These are phyloP conservation scores for Brachionus koreanus DNA, from an alignment of 1,140 invertebrate species.

Conservation along the genomic window DNA sequence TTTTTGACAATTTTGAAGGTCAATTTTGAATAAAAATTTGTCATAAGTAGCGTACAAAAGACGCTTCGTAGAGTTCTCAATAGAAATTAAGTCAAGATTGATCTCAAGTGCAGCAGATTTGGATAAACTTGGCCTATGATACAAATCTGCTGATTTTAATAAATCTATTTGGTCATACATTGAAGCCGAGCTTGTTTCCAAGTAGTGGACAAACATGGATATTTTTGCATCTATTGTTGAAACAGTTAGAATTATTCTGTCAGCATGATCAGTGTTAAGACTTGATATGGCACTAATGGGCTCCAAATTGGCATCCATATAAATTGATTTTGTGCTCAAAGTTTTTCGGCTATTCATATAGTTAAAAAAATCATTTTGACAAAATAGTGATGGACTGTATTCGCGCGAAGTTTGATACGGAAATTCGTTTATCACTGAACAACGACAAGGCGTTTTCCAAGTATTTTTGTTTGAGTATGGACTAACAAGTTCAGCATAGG, in stretches of 20 bases:
- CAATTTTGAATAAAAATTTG: slow-evolving; percentile 31
- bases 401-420: not conserved
- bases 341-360: slow-evolving; percentile 40
- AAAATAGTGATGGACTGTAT: not conserved
- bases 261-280: not conserved
- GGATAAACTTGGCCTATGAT: not conserved
- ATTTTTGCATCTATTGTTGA: slow-evolving; percentile 10
- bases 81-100: not conserved
- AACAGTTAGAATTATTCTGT: not conserved
- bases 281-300: not conserved
- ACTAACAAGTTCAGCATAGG: slow-evolving; percentile 36
- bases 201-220: not conserved
- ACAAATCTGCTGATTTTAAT: not conserved
- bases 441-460: slow-evolving; percentile 34
- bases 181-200: not conserved
- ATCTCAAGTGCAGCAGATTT: not conserved
- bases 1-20: slow-evolving; percentile 28
- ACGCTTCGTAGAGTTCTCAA: not conserved
- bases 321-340: not conserved
- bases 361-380: slow-evolving; percentile 43
- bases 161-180: slow-evolving; percentile 11
- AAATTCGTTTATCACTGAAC: slow-evolving; percentile 10
- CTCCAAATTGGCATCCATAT: not conserved
- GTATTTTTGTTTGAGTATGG: slow-evolving; percentile 28
- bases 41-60: slow-evolving; percentile 31